Evolutionary conservation across 2,113 vertebrate species (phyloP).

Genomic region (Chroicocephalus ridibundus): DNA sequence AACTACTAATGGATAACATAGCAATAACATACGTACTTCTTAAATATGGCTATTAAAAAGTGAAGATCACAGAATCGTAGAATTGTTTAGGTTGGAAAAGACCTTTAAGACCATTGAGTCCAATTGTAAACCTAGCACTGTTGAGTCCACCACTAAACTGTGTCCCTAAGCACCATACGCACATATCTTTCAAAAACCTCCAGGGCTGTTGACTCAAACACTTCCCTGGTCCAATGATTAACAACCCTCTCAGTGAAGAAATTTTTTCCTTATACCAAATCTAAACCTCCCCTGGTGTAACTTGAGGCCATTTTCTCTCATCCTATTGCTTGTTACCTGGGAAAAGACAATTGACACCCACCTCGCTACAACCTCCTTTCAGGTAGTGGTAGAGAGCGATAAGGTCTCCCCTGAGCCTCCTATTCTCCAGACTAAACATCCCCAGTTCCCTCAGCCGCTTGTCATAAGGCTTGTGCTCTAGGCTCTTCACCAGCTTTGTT

Average conservation of each 20-base stretch:
- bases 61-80: not conserved
- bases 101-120: not conserved
- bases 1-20: not conserved
- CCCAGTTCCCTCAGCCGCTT: not conserved
- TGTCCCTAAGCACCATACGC: not conserved
- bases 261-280: not conserved
- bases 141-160: not conserved
- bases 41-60: not conserved
- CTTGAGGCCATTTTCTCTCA: not conserved
- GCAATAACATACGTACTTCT: not conserved
- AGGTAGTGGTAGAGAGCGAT: not conserved
- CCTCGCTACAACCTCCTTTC: not conserved
- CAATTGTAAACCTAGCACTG: not conserved
- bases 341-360: not conserved
- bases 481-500: not conserved
- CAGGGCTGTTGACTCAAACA: not conserved
- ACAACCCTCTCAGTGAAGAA: too few relatives aligned
- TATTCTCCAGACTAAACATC: not conserved
- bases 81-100: not conserved
- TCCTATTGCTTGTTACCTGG: not conserved
- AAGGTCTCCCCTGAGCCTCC: not conserved
- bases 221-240: not conserved
- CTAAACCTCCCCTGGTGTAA: not conserved
- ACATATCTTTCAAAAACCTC: not conserved
- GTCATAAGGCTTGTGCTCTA: not conserved